These are phyloP conservation scores for Lomographa bimaculata DNA, from an alignment of 2,888 invertebrate species.

Conservation along the genomic window DNA sequence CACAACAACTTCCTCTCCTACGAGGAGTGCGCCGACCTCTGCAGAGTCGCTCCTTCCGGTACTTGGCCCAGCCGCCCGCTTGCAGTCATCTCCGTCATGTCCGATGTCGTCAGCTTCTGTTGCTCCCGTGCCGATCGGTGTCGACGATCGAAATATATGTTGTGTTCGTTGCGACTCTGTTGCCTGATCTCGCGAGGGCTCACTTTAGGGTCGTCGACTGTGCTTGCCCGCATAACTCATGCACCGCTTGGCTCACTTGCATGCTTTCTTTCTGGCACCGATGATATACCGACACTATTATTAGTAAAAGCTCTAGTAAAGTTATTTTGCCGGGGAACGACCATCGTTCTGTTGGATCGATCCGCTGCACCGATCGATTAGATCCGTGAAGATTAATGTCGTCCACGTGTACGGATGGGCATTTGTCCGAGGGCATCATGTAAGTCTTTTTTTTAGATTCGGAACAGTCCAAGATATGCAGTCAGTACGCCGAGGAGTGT, in stretches of 20 bases:
- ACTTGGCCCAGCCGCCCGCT: slow-evolving; percentile 28
- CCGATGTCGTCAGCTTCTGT: slow-evolving; percentile 19
- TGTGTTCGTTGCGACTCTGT: slow-evolving; percentile 4
- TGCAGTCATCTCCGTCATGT: slow-evolving; percentile 12
- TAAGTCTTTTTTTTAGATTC: too few relatives aligned
- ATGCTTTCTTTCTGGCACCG: slow-evolving; percentile 32
- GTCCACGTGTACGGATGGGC: too few relatives aligned
- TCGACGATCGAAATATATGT: slow-evolving; percentile 1
- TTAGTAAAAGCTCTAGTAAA: too few relatives aligned
- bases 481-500: slow-evolving; percentile 85
- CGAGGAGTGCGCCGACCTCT: slow-evolving; percentile 84
- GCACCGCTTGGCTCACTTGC: slow-evolving; percentile 36
- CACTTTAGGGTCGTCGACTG: too few relatives aligned
- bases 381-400: too few relatives aligned
- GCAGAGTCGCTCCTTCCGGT: slow-evolving; percentile 44
- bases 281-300: too few relatives aligned
- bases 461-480: slow-evolving; percentile 78
- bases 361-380: too few relatives aligned
- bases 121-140: slow-evolving; percentile 5
- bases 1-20: slow-evolving; percentile 92
- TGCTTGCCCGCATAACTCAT: slow-evolving; percentile 6
- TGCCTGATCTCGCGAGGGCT: slow-evolving; percentile 1
- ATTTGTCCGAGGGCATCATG: too few relatives aligned
- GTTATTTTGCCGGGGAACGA: too few relatives aligned
- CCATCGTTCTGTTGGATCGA: too few relatives aligned